These are phyloP conservation scores for Maniola jurtina DNA, from an alignment of 1,140 invertebrate genomes.

Conservation along the genomic window DNA sequence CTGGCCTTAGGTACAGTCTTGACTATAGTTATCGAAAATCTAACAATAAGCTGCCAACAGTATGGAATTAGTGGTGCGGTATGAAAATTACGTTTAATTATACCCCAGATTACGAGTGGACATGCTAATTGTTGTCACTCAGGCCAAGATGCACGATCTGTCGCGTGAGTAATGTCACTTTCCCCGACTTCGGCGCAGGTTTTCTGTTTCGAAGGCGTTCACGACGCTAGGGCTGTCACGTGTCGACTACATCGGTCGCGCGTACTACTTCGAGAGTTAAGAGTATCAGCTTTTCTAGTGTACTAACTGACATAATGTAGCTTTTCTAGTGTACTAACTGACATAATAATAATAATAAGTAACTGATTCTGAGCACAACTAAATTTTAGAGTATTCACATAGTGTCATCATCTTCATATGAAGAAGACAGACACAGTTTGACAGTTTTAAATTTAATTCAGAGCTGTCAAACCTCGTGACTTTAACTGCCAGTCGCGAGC, in stretches of 20 bases:
- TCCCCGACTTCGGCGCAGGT: conserved; percentile 50
- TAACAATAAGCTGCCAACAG: not conserved
- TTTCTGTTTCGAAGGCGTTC: conserved; percentile 63
- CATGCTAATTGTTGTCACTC: conserved; percentile 60
- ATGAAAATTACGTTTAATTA: conserved; percentile 27
- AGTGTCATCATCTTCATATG: too few relatives aligned
- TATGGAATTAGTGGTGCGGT: conserved; percentile 1
- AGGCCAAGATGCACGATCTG: conserved; percentile 44
- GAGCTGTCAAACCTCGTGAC: too few relatives aligned
- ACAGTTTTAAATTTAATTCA: too few relatives aligned
- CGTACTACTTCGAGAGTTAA: too few relatives aligned
- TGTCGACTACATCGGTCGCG: not conserved
- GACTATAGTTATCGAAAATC: not conserved
- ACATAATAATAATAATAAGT: too few relatives aligned
- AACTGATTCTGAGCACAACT: too few relatives aligned
- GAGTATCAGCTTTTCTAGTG: too few relatives aligned
- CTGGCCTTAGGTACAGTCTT: not conserved
- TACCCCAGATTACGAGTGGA: conserved; percentile 28
- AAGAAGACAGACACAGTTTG: too few relatives aligned
- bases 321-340: too few relatives aligned
- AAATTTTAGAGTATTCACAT: too few relatives aligned
- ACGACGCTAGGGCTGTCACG: conserved; percentile 35
- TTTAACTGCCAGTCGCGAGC: too few relatives aligned
- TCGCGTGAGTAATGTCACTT: conserved; percentile 65
- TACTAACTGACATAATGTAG: too few relatives aligned